Conservation (phyloP, 2,113 vertebrate genomes). For the Cnemophilus loriae region DNA sequence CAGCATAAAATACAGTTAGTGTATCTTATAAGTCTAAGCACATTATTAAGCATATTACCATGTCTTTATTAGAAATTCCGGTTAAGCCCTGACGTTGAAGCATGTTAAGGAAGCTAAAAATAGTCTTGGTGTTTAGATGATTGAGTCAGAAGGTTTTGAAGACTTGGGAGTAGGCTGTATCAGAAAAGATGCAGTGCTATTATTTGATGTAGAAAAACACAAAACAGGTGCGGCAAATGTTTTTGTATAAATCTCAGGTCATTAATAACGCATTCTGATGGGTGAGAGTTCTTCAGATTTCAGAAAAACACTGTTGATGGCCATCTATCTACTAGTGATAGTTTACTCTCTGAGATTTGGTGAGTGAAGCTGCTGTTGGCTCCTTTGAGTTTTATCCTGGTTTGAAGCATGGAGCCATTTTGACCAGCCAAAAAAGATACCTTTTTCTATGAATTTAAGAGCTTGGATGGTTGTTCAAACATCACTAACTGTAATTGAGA, state of each 20-base stretch:
- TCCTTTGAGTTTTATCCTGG: not conserved
- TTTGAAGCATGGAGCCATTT: not conserved
- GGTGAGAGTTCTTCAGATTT: not conserved
- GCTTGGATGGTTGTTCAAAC: not conserved
- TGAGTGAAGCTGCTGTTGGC: not conserved
- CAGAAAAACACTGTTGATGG: not conserved
- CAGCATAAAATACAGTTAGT: not conserved
- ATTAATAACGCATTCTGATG: accelerated
- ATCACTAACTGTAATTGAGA: not conserved
- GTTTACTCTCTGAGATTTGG: not conserved
- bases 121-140: not conserved
- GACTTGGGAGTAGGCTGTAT: not conserved
- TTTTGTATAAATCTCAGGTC: not conserved
- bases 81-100: not conserved
- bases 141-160: not conserved
- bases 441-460: not conserved
- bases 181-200: not conserved
- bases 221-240: not conserved
- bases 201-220: not conserved
- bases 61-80: not conserved
- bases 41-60: not conserved
- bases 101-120: not conserved
- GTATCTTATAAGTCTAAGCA: not conserved
- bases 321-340: not conserved
- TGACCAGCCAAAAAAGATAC: not conserved